Conservation (phyloP, 2,797 vertebrate genomes). For the Strix occidentalis region DNA sequence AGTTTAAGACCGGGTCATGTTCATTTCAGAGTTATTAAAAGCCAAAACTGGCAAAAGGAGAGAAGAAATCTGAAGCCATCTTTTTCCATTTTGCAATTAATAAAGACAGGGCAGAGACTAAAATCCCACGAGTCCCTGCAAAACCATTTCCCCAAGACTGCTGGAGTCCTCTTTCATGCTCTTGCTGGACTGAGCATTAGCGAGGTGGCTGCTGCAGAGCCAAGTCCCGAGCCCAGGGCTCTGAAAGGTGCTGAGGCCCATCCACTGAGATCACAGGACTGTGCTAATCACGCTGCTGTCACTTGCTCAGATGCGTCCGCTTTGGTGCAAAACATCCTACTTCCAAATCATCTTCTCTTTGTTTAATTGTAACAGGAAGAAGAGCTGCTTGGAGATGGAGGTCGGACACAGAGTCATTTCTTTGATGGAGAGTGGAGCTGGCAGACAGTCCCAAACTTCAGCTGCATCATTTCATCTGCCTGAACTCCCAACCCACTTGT, state of each 20-base stretch:
- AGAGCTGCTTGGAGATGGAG: neutral
- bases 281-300: neutral
- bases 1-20: neutral
- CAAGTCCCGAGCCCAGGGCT: neutral
- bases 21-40: slow-evolving; percentile 38
- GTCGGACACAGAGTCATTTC: neutral
- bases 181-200: neutral
- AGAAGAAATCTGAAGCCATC: neutral
- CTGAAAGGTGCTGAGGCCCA: neutral
- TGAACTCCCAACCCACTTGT: neutral
- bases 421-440: neutral
- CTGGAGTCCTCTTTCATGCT: fast-evolving
- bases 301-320: neutral
- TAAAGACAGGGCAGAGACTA: neutral
- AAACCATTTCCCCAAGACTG: neutral
- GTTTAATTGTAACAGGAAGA: slow-evolving; percentile 55
- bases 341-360: slow-evolving; percentile 33
- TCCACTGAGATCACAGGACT: neutral
- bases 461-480: slow-evolving; percentile 27
- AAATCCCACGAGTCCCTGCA: neutral
- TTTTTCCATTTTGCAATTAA: neutral
- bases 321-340: slow-evolving; percentile 9
- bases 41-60: neutral
- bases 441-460: slow-evolving; percentile 5
- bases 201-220: fast-evolving